Conservation (phyloP, 2,888 invertebrate species). For the Antitype chi region DNA sequence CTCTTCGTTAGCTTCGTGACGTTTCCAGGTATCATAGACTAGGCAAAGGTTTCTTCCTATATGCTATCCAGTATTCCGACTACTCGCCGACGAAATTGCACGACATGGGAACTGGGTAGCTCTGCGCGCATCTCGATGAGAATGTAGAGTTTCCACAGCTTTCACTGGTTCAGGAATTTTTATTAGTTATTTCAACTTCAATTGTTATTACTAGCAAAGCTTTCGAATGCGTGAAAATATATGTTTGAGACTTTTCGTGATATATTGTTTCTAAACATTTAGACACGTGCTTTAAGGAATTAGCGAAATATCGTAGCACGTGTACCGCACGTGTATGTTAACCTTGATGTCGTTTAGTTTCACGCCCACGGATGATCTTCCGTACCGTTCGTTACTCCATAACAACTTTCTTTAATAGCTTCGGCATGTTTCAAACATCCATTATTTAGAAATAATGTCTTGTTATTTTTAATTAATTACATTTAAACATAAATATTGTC, state of each 20-base stretch:
- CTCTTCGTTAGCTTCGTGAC: not conserved
- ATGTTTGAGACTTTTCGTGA: slow-evolving; percentile 21
- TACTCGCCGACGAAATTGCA: slow-evolving; percentile 5
- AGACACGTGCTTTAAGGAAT: slow-evolving; percentile 38
- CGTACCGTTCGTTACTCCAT: slow-evolving; percentile 39
- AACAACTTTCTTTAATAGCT: slow-evolving; percentile 53
- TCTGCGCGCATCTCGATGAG: slow-evolving; percentile 15
- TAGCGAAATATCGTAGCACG: slow-evolving; percentile 41
- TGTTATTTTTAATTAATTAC: slow-evolving; percentile 42
- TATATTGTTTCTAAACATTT: slow-evolving; percentile 42
- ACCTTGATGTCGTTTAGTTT: slow-evolving; percentile 50
- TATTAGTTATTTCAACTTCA: slow-evolving; percentile 40
- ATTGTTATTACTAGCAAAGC: slow-evolving; percentile 19
- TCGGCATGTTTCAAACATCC: slow-evolving; percentile 31
- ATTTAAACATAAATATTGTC: slow-evolving; percentile 37
- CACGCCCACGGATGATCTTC: slow-evolving; percentile 43
- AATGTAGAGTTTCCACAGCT: slow-evolving; percentile 36
- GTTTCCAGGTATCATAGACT: slow-evolving; percentile 17
- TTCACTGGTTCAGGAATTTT: slow-evolving; percentile 44
- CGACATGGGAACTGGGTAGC: slow-evolving; percentile 14
- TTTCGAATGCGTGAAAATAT: slow-evolving; percentile 23
- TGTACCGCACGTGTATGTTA: slow-evolving; percentile 40
- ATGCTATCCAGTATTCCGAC: not conserved
- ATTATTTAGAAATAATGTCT: slow-evolving; percentile 23
- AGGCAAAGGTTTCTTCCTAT: slow-evolving; percentile 26